Percentiles rank a stretch among this genome's conserved stretches.
These are phyloP conservation scores for Drosophila quinaria DNA, from an alignment of 2,888 invertebrate genomes.

Conservation along the genomic window DNA sequence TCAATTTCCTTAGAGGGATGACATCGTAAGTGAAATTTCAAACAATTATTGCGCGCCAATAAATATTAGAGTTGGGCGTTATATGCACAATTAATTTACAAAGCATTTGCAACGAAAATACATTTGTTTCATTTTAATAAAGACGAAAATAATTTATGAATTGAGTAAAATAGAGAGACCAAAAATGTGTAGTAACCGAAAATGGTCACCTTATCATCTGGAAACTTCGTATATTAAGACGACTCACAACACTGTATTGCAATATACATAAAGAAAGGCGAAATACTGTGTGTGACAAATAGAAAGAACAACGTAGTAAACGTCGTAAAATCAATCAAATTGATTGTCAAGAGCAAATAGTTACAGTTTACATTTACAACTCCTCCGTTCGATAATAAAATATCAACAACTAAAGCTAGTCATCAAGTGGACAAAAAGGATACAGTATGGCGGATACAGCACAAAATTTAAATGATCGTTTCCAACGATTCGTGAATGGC, in stretches of 20 bases:
- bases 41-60: background rate
- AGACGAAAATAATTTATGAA: no score
- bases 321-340: conserved; percentile 43
- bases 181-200: background rate
- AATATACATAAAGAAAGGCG: conserved; percentile 47
- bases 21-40: background rate
- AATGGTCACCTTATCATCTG: conserved; percentile 43
- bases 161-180: no score
- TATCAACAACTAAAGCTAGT: conserved; percentile 26
- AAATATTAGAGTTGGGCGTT: conserved; percentile 12
- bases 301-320: conserved; percentile 48
- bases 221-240: conserved; percentile 30
- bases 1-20: no score
- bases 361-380: conserved; percentile 46
- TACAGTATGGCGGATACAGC: conserved; percentile 67
- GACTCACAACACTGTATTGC: conserved; percentile 55
- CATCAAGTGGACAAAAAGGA: conserved; percentile 27
- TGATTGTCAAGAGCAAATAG: conserved; percentile 10
- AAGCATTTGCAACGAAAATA: no score
- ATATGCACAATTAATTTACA: no score
- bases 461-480: conserved; percentile 65
- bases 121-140: no score
- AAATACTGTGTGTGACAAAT: conserved; percentile 34
- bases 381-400: conserved; percentile 76
- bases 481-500: conserved; percentile 80